phyloP scores from a whole-genome alignment of 2,797 vertebrate species.

The Mallotus villosus region DNA sequence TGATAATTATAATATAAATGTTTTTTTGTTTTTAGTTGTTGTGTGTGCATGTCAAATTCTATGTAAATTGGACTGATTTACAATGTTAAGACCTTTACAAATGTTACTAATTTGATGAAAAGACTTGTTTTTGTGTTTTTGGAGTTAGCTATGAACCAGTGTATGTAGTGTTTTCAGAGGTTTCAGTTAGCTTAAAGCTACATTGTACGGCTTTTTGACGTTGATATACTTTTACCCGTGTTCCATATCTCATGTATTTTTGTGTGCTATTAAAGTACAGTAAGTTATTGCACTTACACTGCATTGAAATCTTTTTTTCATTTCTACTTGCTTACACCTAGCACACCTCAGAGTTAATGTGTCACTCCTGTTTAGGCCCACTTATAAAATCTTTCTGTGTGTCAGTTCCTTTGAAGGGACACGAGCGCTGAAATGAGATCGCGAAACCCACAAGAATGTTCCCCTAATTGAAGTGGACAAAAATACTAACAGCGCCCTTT shows the following conservation, averaged over 20 bases:
- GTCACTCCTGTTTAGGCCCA: constrained; percentile 35
- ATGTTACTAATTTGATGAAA: constrained; percentile 63
- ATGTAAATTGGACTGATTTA: constrained; percentile 60
- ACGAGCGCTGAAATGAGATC: constrained; percentile 82
- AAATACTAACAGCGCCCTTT: constrained; percentile 87
- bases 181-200: constrained; percentile 67
- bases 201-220: constrained; percentile 56
- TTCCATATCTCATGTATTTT: constrained; percentile 65
- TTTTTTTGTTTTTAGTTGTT: constrained; percentile 50
- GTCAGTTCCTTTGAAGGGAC: constrained; percentile 58
- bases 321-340: background rate
- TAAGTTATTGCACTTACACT: constrained; percentile 88
- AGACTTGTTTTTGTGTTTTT: constrained; percentile 44
- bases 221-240: constrained; percentile 64
- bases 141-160: constrained; percentile 38
- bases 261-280: constrained; percentile 75
- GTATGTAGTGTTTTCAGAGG: constrained; percentile 40
- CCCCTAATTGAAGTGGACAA: constrained; percentile 91
- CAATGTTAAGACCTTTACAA: constrained; percentile 59
- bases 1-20: constrained; percentile 65
- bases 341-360: constrained; percentile 28
- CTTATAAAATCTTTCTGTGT: constrained; percentile 50
- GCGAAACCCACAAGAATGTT: constrained; percentile 79
- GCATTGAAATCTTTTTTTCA: constrained; percentile 3
- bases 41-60: constrained; percentile 63